Conservation (phyloP, 1,140 invertebrate genomes). For the Xylocopa sonorina region DNA sequence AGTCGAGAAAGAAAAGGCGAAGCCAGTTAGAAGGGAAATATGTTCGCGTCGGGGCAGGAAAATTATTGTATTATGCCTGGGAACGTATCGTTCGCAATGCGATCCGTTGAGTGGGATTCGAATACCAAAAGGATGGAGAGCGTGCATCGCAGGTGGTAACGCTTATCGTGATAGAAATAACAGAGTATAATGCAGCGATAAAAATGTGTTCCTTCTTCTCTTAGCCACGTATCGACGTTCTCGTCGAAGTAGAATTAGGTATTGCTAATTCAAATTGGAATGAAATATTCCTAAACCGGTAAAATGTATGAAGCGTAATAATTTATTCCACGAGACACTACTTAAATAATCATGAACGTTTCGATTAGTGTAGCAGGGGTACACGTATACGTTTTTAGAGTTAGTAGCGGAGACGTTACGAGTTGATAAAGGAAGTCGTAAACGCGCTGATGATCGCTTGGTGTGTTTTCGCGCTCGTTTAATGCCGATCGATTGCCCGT, state of each 20-base stretch:
- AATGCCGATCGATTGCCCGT: not conserved
- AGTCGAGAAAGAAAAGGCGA: constrained; percentile 2
- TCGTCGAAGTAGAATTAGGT: not conserved
- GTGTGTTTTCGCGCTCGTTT: not conserved
- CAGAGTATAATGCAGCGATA: too few species aligned
- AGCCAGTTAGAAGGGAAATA: constrained; percentile 23
- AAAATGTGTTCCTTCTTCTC: not conserved
- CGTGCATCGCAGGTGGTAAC: not conserved
- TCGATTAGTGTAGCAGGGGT: too few species aligned
- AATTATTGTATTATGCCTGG: constrained; percentile 36
- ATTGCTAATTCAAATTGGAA: too few species aligned
- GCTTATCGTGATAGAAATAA: not conserved
- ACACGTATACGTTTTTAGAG: not conserved
- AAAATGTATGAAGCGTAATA: too few species aligned
- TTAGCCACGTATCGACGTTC: not conserved
- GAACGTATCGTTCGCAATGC: constrained; percentile 8
- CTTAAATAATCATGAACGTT: too few species aligned
- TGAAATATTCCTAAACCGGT: too few species aligned
- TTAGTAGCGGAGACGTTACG: not conserved
- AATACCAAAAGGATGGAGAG: constrained; percentile 9
- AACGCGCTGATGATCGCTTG: not conserved
- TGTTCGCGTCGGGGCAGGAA: constrained; percentile 10
- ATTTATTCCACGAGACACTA: too few species aligned
- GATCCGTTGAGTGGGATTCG: not conserved
- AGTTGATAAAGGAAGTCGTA: not conserved